Conservation (phyloP, 1,140 invertebrate species). For the Aradophagus sp. region DNA sequence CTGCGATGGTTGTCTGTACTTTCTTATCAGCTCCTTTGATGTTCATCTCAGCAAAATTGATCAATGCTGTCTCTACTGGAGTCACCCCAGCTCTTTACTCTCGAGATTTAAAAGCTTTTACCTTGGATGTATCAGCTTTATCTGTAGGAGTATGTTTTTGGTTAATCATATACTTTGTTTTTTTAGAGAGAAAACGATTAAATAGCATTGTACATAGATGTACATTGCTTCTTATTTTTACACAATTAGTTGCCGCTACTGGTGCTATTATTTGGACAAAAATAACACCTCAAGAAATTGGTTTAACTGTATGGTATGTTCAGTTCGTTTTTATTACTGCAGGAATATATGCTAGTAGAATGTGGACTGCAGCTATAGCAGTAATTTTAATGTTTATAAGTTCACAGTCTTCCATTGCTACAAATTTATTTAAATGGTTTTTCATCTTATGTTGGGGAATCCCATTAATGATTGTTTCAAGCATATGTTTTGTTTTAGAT, state of each 20-base stretch:
- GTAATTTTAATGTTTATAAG: slow-evolving; percentile 87
- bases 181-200: slow-evolving; percentile 81
- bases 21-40: slow-evolving; percentile 95
- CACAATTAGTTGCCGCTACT: slow-evolving; percentile 77
- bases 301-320: slow-evolving; percentile 71
- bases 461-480: slow-evolving; percentile 71
- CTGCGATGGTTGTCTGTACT: slow-evolving; percentile 94
- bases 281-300: slow-evolving; percentile 50
- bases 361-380: slow-evolving; percentile 90
- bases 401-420: slow-evolving; percentile 85
- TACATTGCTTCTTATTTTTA: slow-evolving; percentile 84
- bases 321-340: slow-evolving; percentile 84
- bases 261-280: slow-evolving; percentile 72
- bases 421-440: slow-evolving; percentile 83
- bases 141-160: slow-evolving; percentile 84
- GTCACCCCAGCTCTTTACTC: slow-evolving; percentile 82
- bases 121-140: slow-evolving; percentile 88
- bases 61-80: slow-evolving; percentile 80
- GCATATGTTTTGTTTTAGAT: slow-evolving; percentile 61
- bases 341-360: slow-evolving; percentile 84
- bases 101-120: slow-evolving; percentile 84
- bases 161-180: slow-evolving; percentile 85
- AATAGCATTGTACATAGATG: slow-evolving; percentile 88
- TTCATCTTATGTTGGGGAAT: slow-evolving; percentile 85
- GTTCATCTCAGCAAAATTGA: slow-evolving; percentile 96